Evolutionary conservation across 1,140 invertebrate genomes (phyloP), one percentile per base, ranked within the genome.

Genomic region (Limonius californicus): DNA sequence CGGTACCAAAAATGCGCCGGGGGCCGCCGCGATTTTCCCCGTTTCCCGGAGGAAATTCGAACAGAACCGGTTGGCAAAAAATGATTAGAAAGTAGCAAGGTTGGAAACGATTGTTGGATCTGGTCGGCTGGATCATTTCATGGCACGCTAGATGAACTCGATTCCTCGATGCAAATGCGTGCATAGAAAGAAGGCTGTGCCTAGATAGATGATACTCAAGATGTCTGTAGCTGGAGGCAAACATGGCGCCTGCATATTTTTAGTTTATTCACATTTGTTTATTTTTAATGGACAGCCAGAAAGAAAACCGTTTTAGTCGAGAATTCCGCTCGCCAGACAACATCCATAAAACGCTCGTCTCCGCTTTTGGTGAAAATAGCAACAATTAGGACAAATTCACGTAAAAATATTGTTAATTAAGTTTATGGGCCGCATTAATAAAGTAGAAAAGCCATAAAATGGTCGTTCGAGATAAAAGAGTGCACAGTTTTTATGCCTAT

Each of bases 231-330:
- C 35, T 39, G 35, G 35, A 39, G 35, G 35, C 35, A 39, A 39
- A 39, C n/a, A 39, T 39, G 35, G 35, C 35, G 35, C 35, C 35
- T 39, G 35, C 35, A 39, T 39, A 39, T 39, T 39, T 39, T 39
- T 39, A 39, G 35, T 39, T 39, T 39, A 39, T 39, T 39, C 35
- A 2, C 35, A 39, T 39, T 39, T 39, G 35, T 39, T 39, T 39
- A 39, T 39, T 39, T 39, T 39, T 39, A 39, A 39, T 39, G 35
- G n/a, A 12, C 11, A 39, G 8, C 11, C n/a, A 39, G n/a, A 39
- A 39, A 39, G 35, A 39, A 39, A 12, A 39, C 35, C 35, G 35
- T 39, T 39, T 39, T 39, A n/a, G n/a, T 9, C 2, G 2, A 12
- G 8, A 39, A 39, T 14, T 39, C n/a, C 35, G 23, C 11, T 39